Evolutionary conservation across 2,888 invertebrate genomes (phyloP).

Genomic region (Brachypterus glaber): DNA sequence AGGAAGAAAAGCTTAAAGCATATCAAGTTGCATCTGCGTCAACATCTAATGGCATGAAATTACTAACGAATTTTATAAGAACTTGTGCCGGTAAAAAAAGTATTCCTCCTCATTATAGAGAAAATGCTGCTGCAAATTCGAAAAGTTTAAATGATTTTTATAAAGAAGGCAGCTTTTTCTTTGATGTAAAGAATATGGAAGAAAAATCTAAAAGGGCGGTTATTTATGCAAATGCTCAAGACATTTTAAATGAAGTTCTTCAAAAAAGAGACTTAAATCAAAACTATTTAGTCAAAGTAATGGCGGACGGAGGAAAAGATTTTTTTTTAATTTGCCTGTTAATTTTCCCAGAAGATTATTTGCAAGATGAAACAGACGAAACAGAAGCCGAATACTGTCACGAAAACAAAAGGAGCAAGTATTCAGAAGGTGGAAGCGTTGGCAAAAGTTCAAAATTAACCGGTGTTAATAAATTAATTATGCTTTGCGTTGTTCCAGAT

Average conservation of each 20-base stretch:
- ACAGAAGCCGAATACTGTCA: too few relatives aligned
- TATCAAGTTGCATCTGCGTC: too few relatives aligned
- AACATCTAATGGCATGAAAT: too few relatives aligned
- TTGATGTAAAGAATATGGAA: neutral
- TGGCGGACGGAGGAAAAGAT: neutral
- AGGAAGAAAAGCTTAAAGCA: too few relatives aligned
- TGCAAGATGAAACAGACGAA: neutral
- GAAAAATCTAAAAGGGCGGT: neutral
- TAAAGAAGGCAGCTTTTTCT: neutral
- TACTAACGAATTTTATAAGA: too few relatives aligned
- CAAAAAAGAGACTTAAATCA: neutral
- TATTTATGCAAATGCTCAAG: neutral
- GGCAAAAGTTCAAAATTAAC: neutral
- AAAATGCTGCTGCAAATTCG: too few relatives aligned
- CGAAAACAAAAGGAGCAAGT: too few relatives aligned
- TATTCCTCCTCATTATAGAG: too few relatives aligned
- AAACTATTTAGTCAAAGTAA: neutral
- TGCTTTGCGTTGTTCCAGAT: too few relatives aligned
- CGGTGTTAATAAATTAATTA: too few relatives aligned
- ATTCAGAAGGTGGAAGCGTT: neutral
- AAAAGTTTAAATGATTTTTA: too few relatives aligned
- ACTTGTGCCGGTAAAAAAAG: too few relatives aligned
- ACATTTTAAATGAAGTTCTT: neutral
- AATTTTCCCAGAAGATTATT: neutral
- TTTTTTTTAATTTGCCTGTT: neutral